Conservation (phyloP, 2,888 invertebrate species). For the Agrypnus murinus region DNA sequence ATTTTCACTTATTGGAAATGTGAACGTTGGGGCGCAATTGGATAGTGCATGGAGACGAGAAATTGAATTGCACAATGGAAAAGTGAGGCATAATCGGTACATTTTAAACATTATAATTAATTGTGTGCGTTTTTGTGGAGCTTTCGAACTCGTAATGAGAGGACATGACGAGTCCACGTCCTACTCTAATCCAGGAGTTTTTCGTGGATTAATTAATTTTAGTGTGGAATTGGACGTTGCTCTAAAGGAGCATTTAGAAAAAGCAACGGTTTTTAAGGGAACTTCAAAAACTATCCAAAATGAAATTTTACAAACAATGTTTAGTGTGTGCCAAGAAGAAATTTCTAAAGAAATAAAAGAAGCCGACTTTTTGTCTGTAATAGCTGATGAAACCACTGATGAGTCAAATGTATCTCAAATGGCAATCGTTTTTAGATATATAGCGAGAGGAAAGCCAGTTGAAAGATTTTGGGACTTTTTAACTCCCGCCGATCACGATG, state of each 20-base stretch:
- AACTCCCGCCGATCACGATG: conserved; percentile 31
- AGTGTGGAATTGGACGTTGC: conserved; percentile 56
- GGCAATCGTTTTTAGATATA: conserved; percentile 56
- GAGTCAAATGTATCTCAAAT: conserved; percentile 49
- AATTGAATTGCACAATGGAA: conserved; percentile 46
- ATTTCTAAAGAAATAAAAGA: conserved; percentile 53
- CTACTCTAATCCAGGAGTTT: conserved; percentile 58
- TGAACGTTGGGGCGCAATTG: conserved; percentile 46
- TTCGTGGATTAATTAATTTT: conserved; percentile 61
- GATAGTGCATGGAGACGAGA: conserved; percentile 40
- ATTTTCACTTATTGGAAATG: conserved; percentile 39
- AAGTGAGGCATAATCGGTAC: conserved; percentile 56
- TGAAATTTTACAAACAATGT: conserved; percentile 62
- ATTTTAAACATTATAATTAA: conserved; percentile 60
- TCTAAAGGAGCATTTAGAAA: conserved; percentile 58
- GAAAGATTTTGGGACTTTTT: conserved; percentile 59
- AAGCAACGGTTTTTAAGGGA: conserved; percentile 60
- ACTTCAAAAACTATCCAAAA: conserved; percentile 62
- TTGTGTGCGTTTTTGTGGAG: conserved; percentile 63
- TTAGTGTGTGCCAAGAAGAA: conserved; percentile 58
- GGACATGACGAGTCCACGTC: conserved; percentile 60
- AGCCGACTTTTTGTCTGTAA: conserved; percentile 37
- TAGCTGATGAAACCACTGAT: conserved; percentile 49
- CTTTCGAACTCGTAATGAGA: conserved; percentile 61
- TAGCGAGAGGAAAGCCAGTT: conserved; percentile 47